Conservation (phyloP, 2,888 invertebrate species). For the Heliconius ismenius region DNA sequence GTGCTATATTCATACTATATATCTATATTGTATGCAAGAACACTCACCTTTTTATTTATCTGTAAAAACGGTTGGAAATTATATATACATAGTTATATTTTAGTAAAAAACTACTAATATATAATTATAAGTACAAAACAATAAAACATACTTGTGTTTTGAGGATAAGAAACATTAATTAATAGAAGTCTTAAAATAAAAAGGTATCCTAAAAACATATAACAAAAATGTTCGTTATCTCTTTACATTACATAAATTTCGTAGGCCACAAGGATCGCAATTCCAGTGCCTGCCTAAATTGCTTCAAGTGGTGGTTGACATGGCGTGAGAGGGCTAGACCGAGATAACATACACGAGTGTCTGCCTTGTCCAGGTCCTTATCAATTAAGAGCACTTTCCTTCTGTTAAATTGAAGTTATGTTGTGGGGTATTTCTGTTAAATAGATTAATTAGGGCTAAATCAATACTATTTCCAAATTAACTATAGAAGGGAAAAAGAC, state of each 20-base stretch:
- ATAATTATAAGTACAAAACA: background rate
- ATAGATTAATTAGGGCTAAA: background rate
- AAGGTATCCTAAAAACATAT: background rate
- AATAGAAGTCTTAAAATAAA: constrained; percentile 3
- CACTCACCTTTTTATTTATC: background rate
- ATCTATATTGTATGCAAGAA: background rate
- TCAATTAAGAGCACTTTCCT: background rate
- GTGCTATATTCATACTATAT: background rate
- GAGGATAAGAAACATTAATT: background rate
- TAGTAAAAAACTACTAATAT: too few species aligned
- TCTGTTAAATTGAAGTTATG: background rate
- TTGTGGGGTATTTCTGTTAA: background rate
- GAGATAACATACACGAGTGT: constrained; percentile 17
- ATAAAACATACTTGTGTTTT: background rate
- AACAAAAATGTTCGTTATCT: background rate
- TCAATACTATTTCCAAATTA: too few species aligned
- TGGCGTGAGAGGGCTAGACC: constrained; percentile 16
- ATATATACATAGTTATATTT: too few species aligned
- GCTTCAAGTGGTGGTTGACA: constrained; percentile 20
- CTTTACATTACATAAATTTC: constrained; percentile 7
- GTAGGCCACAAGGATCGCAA: background rate
- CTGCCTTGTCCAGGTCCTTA: constrained; percentile 15
- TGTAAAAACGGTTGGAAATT: too few species aligned
- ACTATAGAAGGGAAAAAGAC: too few species aligned
- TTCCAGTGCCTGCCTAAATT: constrained; percentile 14